A percentile compares a stretch with the other conserved stretches of the same genome.
Evolutionary conservation across 2,113 vertebrate genomes (phyloP).

Genomic region (Bungarus multicinctus): DNA sequence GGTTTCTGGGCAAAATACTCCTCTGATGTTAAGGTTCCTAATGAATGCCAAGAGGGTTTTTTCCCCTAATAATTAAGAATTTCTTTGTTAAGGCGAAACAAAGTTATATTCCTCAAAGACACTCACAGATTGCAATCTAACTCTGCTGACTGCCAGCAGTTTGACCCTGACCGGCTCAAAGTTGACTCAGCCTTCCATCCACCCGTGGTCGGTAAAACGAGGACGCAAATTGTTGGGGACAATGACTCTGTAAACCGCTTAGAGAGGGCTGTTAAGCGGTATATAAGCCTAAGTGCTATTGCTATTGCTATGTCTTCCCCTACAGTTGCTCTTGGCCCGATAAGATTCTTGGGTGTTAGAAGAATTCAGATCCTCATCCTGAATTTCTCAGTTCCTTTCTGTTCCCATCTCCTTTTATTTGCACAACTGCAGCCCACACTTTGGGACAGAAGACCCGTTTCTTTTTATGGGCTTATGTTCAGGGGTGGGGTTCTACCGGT

Average conservation of each 20-base stretch:
- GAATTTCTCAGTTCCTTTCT: not conserved
- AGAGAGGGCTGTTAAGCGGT: not conserved
- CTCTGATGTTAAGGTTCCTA: not conserved
- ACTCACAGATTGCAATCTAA: not conserved
- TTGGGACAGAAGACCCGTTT: not conserved
- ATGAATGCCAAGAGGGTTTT: not conserved
- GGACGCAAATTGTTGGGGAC: not conserved
- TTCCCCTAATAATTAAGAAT: not conserved
- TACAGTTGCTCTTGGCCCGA: not conserved
- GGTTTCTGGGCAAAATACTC: not conserved
- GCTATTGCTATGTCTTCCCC: not conserved
- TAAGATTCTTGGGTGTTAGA: not conserved
- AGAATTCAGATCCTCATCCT: not conserved
- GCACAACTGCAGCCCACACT: not conserved
- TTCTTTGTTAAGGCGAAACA: not conserved
- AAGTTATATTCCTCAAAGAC: not conserved
- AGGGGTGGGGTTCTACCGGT: no score
- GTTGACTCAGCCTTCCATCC: not conserved
- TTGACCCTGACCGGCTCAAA: not conserved
- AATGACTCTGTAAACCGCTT: not conserved
- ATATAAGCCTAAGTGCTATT: not conserved
- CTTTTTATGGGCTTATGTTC: not conserved
- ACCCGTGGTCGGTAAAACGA: not conserved
- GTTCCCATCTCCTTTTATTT: not conserved
- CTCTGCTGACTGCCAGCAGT: not conserved